Evolutionary conservation across 2,797 vertebrate genomes (phyloP).

Genomic region (Botia almorhae): DNA sequence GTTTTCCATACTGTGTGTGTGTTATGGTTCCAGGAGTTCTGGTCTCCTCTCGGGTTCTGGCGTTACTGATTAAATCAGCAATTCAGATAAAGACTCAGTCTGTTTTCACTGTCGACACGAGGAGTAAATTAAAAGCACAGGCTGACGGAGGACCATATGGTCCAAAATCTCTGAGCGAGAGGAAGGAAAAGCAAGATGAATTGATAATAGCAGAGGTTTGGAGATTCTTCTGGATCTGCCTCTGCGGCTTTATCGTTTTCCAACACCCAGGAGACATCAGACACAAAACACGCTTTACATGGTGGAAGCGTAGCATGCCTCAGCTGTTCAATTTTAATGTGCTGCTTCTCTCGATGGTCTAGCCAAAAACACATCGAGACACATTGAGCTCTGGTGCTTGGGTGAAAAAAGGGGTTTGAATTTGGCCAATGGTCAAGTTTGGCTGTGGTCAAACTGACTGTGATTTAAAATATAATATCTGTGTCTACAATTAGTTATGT

Average conservation of each 20-base stretch:
- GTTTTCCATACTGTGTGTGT: conserved; percentile 8
- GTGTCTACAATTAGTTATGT: too few relatives aligned
- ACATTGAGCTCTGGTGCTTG: neutral
- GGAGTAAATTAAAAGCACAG: conserved; percentile 84
- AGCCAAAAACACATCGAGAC: neutral
- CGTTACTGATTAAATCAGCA: conserved; percentile 76
- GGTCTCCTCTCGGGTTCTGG: conserved; percentile 60
- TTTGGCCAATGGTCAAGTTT: neutral
- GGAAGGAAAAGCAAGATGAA: conserved; percentile 80
- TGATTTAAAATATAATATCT: too few relatives aligned
- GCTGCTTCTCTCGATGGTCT: neutral
- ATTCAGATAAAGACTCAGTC: conserved; percentile 79
- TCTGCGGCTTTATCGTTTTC: conserved; percentile 74
- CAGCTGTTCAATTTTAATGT: neutral
- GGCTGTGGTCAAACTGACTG: too few relatives aligned
- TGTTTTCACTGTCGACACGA: conserved; percentile 79
- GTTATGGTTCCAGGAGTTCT: conserved; percentile 34
- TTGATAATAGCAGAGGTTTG: conserved; percentile 73
- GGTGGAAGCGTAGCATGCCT: neutral
- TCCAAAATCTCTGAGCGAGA: conserved; percentile 67
- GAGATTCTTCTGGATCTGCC: conserved; percentile 70
- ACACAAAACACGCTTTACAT: conserved; percentile 22
- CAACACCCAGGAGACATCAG: conserved; percentile 65
- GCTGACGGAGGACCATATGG: conserved; percentile 84
- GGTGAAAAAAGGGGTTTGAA: neutral